These are phyloP conservation scores for Nomia melanderi DNA, from an alignment of 1,140 invertebrate genomes.

Conservation along the genomic window DNA sequence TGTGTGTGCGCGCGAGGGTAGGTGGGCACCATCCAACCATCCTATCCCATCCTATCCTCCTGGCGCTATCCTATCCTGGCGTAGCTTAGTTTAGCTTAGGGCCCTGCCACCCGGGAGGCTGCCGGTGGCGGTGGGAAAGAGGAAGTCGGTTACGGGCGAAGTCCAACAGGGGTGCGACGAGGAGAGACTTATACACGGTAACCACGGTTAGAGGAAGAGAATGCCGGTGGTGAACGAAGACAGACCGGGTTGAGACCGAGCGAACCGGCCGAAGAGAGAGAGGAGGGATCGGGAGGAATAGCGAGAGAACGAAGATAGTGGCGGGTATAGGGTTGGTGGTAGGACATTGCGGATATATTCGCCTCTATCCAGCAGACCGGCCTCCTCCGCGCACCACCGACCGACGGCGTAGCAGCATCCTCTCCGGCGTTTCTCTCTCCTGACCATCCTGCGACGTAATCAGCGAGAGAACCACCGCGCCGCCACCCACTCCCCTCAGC, in stretches of 20 bases:
- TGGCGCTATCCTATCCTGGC: conserved; percentile 69
- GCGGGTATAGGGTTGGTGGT: conserved; percentile 69
- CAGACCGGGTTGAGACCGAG: conserved; percentile 15
- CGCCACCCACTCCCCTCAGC: conserved; percentile 24
- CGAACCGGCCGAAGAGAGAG: conserved; percentile 31
- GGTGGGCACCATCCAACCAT: conserved; percentile 59
- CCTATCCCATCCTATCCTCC: conserved; percentile 70
- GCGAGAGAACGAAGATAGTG: conserved; percentile 52
- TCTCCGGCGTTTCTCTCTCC: conserved; percentile 71
- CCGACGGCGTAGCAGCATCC: conserved; percentile 64
- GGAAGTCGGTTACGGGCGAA: conserved; percentile 28
- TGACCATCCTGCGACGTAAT: conserved; percentile 81
- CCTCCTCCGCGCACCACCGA: conserved; percentile 49
- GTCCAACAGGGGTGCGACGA: conserved; percentile 41
- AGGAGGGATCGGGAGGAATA: conserved; percentile 35
- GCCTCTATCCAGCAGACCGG: conserved; percentile 70
- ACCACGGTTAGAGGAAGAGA: conserved; percentile 34
- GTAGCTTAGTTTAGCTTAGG: conserved; percentile 78
- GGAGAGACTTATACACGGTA: conserved; percentile 34
- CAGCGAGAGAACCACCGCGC: conserved; percentile 77
- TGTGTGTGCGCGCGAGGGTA: conserved; percentile 59
- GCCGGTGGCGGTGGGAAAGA: conserved; percentile 20
- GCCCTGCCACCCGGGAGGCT: conserved; percentile 66
- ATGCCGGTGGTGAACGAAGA: conserved; percentile 36
- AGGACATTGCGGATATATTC: conserved; percentile 80